phyloP scores from a whole-genome alignment of 2,113 vertebrate species.

The Megatriorchis doriae region DNA sequence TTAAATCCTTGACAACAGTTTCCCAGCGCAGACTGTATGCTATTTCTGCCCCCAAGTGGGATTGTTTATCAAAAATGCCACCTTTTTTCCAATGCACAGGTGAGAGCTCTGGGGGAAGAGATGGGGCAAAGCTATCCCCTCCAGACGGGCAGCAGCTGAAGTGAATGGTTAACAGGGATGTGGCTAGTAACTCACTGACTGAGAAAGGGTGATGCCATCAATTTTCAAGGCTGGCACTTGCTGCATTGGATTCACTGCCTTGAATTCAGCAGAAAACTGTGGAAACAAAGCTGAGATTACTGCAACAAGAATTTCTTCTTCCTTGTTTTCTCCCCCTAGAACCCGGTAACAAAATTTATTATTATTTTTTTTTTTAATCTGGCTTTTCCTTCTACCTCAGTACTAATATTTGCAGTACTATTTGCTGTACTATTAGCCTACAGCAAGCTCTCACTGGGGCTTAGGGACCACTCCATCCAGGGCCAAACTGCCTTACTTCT shows the following conservation, averaged over 20 bases:
- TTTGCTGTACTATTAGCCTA: not conserved
- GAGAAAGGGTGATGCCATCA: constrained; percentile 84
- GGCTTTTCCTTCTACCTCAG: not conserved
- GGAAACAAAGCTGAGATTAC: constrained; percentile 32
- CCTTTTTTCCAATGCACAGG: not conserved
- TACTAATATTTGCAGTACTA: not conserved
- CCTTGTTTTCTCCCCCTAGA: not conserved
- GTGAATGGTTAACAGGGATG: not conserved
- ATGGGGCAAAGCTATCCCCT: not conserved
- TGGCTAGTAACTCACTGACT: constrained; percentile 83
- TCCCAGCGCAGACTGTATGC: not conserved
- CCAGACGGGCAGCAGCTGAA: not conserved
- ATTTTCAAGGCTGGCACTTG: constrained; percentile 92
- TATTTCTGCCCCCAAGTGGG: not conserved
- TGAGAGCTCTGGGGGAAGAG: not conserved
- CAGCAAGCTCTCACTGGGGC: not conserved
- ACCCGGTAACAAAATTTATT: not conserved
- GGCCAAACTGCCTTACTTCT: not conserved
- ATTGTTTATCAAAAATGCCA: not conserved
- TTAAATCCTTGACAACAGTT: not conserved
- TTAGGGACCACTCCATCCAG: not conserved
- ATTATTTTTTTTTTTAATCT: not conserved
- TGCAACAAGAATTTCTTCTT: not conserved
- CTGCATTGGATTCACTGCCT: constrained; percentile 89
- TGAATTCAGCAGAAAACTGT: constrained; percentile 83